Base-by-base conservation (phyloP, 1,140 invertebrate genomes). In the Drosophila lacertosa region DNA sequence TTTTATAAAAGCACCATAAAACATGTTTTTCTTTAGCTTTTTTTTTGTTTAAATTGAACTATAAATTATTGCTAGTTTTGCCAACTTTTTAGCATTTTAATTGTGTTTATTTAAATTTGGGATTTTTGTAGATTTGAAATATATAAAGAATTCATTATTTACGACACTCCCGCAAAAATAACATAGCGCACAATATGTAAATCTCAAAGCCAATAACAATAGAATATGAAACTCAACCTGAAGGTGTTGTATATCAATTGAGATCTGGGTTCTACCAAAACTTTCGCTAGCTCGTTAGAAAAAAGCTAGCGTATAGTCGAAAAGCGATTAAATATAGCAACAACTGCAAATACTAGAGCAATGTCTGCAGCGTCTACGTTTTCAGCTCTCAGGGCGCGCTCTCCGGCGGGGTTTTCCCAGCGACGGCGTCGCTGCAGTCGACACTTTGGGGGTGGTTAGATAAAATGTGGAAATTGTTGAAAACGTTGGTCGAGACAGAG, bases 391-490 rank as follows among this genome's bases (percentile, higher is more conserved):
- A 39, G 15, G 18, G 16, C 57, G 51, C 50, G 57, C 24, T 13
- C 11, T 24, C 20, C 66, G 58, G 58, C 76, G 74, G 77, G 58
- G 81, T 88, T 86, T 86, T 86, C 74, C 59, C 26, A 18, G 5
- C 50, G 22, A 20, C 62, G n/a, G 26, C 37, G 58, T 1, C 58
- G 71, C 79, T 84, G 67, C 80, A 84, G 81, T 81, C 81, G 76
- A 88, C 81, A 86, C 81, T 86, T 86, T 81, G 81, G 81, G 81
- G 81, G 82, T 86, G 81, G 81, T 81, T 86, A 88, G 81, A 86
- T 86, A 88, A 86, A 86, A 86, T 88, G 81, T 86, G 81, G 77
- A 86, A 86, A 86, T 86, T 86, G 81, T 86, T 84, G 80, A 84
- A 84, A 84, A 81, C 79, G 80, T 83, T 78, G 80, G n/a, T n/a